Evolutionary conservation across 1,140 invertebrate genomes (phyloP), one percentile per base, ranked within the genome.

Genomic region (Drosophila jambulina): DNA sequence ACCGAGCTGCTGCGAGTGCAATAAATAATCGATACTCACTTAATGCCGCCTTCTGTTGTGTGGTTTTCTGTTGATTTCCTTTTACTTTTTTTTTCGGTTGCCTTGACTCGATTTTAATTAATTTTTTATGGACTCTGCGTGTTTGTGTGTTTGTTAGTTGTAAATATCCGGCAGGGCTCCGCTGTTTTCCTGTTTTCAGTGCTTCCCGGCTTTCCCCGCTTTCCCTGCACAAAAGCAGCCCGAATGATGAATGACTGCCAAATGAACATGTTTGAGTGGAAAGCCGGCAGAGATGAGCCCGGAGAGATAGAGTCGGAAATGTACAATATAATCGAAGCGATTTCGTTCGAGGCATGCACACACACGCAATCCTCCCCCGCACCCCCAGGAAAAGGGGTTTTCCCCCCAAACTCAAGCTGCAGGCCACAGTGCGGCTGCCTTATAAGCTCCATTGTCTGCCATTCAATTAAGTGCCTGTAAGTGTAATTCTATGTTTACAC

Each of bases 101-200:
- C 65, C 67, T 76, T 86, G 85, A 68, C 70, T 82, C 67, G 60
- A 80, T 71, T 87, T 87, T 87, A 87, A 87, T 87, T 88, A 88
- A 88, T 88, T 88, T 88, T 88, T 87, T 88, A 87, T 87, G 68
- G 77, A 87, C 56, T 62, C 63, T 56, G 36, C 48, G 40, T 54
- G 56, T 62, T 32, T 23, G 40, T 60, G 32, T 49, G 38, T 65
- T 60, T 54, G 75, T 64, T 45, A 64, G 54, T 60, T 69, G 67
- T 75, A 51, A 48, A 54, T 74, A 54, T 65, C 42, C 57, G 45
- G 32, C 49, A 32, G 45, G 13, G n/a, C n/a, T 25, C 25, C 48
- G 34, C 64, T 36, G 27, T 38, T 46, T 57, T 51, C 51, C 21
- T 36, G 29, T 46, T 29, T 36, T 49, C 27, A 10, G 17, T 9